phyloP scores from a whole-genome alignment of 2,797 vertebrate species.

The Sebastes wilsoni region DNA sequence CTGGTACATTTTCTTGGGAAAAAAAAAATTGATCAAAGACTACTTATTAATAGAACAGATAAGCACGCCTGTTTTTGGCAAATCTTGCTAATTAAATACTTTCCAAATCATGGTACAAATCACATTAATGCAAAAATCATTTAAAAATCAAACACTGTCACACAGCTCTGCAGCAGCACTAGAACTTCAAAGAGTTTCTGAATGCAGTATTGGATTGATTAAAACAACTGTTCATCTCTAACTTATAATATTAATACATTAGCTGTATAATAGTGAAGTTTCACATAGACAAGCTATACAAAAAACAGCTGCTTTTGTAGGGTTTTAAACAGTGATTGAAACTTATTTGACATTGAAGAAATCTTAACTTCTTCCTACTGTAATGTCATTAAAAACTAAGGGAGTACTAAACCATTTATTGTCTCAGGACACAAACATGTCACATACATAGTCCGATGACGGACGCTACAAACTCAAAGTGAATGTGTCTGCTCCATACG shows the following conservation, averaged over 20 bases:
- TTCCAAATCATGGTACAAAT: not conserved
- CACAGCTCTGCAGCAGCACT: not conserved
- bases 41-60: not conserved
- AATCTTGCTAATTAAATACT: not conserved
- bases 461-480: no score
- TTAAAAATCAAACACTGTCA: not conserved
- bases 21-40: not conserved
- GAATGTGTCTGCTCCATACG: no score
- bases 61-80: not conserved
- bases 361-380: rapidly evolving
- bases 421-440: not conserved
- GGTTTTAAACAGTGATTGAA: not conserved
- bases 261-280: not conserved
- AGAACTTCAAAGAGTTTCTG: not conserved
- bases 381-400: not conserved
- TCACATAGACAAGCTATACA: not conserved
- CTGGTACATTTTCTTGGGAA: not conserved
- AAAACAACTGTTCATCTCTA: not conserved
- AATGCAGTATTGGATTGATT: not conserved
- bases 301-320: not conserved
- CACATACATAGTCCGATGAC: no score
- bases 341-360: no score
- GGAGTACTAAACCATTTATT: no score
- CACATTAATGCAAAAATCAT: not conserved
- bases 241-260: not conserved